These are phyloP conservation scores for Dasyprocta punctata DNA, from an alignment of 2,113 vertebrate species.

Conservation along the genomic window DNA sequence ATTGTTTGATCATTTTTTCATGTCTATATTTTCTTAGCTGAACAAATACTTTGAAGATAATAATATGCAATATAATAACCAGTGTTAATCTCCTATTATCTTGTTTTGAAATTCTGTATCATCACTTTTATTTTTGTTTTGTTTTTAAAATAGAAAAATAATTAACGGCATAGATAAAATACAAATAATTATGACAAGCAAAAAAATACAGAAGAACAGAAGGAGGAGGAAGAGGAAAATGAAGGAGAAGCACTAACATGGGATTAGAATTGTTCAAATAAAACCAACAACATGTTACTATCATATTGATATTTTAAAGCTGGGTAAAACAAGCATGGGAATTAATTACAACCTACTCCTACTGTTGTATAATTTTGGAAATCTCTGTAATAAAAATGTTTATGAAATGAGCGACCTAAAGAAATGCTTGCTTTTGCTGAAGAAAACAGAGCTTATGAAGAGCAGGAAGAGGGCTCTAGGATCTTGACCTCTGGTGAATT, in stretches of 20 bases:
- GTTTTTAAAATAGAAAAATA: too few species aligned
- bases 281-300: not conserved
- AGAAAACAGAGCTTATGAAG: not conserved
- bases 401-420: not conserved
- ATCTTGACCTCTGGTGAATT: not conserved
- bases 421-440: not conserved
- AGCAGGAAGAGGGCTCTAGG: not conserved
- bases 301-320: not conserved
- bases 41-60: too few species aligned
- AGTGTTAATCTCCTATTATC: too few species aligned
- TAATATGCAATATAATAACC: too few species aligned
- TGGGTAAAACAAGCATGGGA: not conserved
- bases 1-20: too few species aligned
- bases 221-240: not conserved
- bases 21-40: too few species aligned
- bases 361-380: not conserved
- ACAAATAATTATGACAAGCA: too few species aligned
- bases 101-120: too few species aligned
- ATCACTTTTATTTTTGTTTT: too few species aligned
- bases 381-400: not conserved
- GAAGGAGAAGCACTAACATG: not conserved
- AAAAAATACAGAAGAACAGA: not conserved
- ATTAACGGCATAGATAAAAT: too few species aligned
- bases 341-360: not conserved
- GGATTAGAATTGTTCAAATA: not conserved